phyloP scores from a whole-genome alignment of 2,797 vertebrate species.

The Neopelma chrysocephalum region DNA sequence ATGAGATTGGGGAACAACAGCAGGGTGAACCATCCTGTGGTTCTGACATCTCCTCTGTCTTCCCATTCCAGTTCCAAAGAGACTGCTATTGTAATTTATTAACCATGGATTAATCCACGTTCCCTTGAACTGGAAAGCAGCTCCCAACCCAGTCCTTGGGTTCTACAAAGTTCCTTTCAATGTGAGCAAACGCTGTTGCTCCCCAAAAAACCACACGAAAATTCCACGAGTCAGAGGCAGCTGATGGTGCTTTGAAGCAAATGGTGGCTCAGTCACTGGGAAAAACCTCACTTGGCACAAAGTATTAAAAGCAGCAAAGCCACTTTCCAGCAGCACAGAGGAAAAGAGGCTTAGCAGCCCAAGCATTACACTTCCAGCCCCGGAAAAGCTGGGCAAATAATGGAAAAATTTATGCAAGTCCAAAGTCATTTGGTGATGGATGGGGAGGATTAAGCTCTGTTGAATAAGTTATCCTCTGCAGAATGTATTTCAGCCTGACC shows the following conservation, averaged over 20 bases:
- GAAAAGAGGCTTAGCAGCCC: slow-evolving; percentile 26
- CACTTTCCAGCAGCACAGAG: background rate
- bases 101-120: background rate
- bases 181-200: background rate
- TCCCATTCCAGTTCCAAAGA: background rate
- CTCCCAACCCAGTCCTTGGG: background rate
- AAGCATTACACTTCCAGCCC: background rate
- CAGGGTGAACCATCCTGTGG: background rate
- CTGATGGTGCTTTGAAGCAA: background rate
- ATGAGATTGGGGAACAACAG: background rate
- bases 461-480: slow-evolving; percentile 27
- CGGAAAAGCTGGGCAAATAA: slow-evolving; percentile 13
- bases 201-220: background rate
- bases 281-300: background rate
- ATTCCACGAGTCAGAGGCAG: background rate
- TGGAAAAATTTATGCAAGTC: background rate
- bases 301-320: background rate
- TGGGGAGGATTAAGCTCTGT: slow-evolving; percentile 28
- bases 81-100: background rate
- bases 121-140: background rate
- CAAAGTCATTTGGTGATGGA: background rate
- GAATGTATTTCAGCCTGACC: background rate
- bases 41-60: background rate
- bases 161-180: background rate
- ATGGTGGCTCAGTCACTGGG: background rate